Conservation (phyloP, 2,888 invertebrate genomes). For the Drosophila stalkeri region DNA sequence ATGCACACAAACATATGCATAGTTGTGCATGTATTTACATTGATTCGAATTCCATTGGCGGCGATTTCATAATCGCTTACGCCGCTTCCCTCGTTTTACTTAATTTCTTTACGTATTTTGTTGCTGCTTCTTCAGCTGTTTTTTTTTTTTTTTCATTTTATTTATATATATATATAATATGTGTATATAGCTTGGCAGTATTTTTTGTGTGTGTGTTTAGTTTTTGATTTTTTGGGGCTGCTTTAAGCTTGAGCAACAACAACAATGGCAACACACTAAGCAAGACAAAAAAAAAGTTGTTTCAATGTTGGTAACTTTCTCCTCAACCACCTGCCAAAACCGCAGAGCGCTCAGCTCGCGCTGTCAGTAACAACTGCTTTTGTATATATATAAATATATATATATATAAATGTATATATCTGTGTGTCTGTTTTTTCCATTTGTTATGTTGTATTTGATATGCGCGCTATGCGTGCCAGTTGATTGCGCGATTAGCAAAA, state of each 20-base stretch:
- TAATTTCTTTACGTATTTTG: constrained; percentile 48
- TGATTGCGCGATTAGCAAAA: constrained; percentile 74
- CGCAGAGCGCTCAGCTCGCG: constrained; percentile 47
- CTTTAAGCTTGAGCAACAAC: constrained; percentile 50
- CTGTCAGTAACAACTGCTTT: constrained; percentile 25
- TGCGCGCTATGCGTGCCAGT: constrained; percentile 47
- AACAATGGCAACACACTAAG: constrained; percentile 52
- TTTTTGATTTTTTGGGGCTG: constrained; percentile 48
- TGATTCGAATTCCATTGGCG: constrained; percentile 77
- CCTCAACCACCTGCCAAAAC: constrained; percentile 75
- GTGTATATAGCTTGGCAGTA: constrained; percentile 54
- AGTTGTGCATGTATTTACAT: constrained; percentile 52
- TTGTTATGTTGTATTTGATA: constrained; percentile 56
- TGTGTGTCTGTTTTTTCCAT: constrained; percentile 20
- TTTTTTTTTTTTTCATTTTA: constrained; percentile 35
- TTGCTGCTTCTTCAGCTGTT: constrained; percentile 50
- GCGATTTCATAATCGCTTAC: constrained; percentile 75
- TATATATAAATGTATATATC: not conserved
- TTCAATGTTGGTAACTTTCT: constrained; percentile 79
- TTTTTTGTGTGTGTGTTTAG: constrained; percentile 52
- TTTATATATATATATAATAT: not conserved
- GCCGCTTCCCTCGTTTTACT: constrained; percentile 59
- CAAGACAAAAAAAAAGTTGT: constrained; percentile 60
- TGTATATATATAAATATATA: not conserved
- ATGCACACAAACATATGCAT: not conserved